Evolutionary conservation across 1,140 invertebrate genomes (phyloP).

Genomic region (Pogonomyrmex barbatus): DNA sequence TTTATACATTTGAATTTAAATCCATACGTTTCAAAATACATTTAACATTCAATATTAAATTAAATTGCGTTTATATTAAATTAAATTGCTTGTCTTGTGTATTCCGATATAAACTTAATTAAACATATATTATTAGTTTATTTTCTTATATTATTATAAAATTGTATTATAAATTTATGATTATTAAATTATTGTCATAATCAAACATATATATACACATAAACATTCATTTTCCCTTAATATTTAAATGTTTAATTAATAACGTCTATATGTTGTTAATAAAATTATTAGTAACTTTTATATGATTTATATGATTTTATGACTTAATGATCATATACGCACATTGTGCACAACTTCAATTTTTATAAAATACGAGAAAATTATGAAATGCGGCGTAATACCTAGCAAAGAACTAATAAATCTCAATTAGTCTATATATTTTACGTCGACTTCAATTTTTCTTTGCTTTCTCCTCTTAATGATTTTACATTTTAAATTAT

Average conservation of each 20-base stretch:
- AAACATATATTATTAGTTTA: not conserved
- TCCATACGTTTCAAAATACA: not conserved
- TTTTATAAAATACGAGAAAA: not conserved
- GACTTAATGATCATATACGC: no score
- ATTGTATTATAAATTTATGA: not conserved
- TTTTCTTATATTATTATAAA: not conserved
- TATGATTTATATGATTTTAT: not conserved
- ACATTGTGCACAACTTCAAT: no score
- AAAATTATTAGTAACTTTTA: not conserved
- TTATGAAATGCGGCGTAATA: not conserved
- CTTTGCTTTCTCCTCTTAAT: not conserved
- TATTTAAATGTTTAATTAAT: not conserved
- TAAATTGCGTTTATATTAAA: not conserved
- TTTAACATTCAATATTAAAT: no score
- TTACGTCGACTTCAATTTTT: not conserved
- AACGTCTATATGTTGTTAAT: not conserved
- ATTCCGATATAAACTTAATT: not conserved
- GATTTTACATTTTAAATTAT: not conserved
- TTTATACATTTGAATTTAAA: not conserved
- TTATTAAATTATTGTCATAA: slow-evolving; percentile 8
- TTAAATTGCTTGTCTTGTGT: not conserved
- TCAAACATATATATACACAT: not conserved
- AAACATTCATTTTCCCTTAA: not conserved
- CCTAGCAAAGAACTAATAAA: not conserved
- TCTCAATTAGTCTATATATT: not conserved